These are phyloP conservation scores for Phaethornis superciliosus DNA, from an alignment of 2,113 vertebrate species.

Conservation along the genomic window DNA sequence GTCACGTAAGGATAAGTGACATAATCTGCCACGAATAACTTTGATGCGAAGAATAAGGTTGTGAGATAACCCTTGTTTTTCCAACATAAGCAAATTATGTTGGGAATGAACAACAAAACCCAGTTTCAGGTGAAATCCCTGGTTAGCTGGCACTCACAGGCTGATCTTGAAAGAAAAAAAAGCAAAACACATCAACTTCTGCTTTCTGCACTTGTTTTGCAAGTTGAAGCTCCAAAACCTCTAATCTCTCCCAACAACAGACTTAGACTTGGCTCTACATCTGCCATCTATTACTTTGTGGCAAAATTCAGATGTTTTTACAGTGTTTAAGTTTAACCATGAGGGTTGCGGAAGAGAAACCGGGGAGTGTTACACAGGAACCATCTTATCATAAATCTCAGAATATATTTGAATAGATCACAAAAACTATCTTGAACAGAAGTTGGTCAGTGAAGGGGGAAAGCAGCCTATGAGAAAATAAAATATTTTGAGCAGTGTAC, in stretches of 20 bases:
- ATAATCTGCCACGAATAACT: neutral
- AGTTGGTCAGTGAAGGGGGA: slow-evolving; percentile 12
- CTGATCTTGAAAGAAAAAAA: neutral
- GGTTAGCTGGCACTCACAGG: neutral
- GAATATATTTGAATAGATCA: neutral
- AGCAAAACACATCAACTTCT: neutral
- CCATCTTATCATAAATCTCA: neutral
- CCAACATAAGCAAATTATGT: neutral
- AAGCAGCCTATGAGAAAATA: neutral
- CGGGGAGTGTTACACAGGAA: neutral
- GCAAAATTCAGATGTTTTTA: neutral
- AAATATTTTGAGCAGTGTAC: neutral
- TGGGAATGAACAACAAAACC: neutral
- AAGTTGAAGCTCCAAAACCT: neutral
- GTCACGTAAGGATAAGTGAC: neutral
- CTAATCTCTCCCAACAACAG: neutral
- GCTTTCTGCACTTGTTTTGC: neutral
- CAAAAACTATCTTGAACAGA: neutral
- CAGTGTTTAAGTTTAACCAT: neutral
- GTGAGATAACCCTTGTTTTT: neutral
- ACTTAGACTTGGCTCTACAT: neutral
- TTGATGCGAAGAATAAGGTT: too few species aligned
- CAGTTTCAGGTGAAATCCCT: neutral
- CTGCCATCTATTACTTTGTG: neutral
- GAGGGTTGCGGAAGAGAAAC: slow-evolving; percentile 26